A percentile compares a stretch with the other conserved stretches of the same genome.
phyloP scores from a whole-genome alignment of 1,140 invertebrate genomes.

The Caenorhabditis tropicalis region DNA sequence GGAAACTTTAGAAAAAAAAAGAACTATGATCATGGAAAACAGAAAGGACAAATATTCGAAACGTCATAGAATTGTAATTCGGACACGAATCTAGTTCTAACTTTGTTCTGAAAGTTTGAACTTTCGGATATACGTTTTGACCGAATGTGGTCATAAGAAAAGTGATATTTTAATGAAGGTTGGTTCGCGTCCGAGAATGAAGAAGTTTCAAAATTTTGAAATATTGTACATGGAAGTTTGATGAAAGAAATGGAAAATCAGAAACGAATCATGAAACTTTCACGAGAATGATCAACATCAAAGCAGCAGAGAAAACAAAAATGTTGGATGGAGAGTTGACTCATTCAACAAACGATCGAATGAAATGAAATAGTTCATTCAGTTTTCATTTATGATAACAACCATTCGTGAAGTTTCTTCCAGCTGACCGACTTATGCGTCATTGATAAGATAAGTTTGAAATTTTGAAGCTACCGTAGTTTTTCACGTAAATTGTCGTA shows the following conservation, averaged over 20 bases:
- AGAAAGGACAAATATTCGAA: not conserved
- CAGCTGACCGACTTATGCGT: not conserved
- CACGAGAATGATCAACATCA: not conserved
- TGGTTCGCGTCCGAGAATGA: too few relatives aligned
- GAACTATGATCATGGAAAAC: slow-evolving; percentile 5
- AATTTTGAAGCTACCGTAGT: not conserved
- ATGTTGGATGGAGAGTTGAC: not conserved
- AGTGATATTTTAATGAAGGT: too few relatives aligned
- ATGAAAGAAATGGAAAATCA: not conserved
- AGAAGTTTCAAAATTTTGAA: too few relatives aligned
- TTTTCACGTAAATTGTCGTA: not conserved
- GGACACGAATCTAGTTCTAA: not conserved
- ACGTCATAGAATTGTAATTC: not conserved
- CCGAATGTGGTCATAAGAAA: too few relatives aligned
- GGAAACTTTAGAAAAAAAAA: not conserved
- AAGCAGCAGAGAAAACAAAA: not conserved
- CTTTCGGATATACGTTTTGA: not conserved
- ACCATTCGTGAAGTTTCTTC: not conserved
- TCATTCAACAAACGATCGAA: not conserved
- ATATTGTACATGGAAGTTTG: too few relatives aligned
- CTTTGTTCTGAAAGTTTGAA: not conserved
- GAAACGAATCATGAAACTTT: not conserved
- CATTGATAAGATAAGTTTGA: not conserved
- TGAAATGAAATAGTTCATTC: not conserved
- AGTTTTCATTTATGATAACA: not conserved